Base-by-base conservation (phyloP, 2,797 vertebrate genomes). In the Mallotus villosus region DNA sequence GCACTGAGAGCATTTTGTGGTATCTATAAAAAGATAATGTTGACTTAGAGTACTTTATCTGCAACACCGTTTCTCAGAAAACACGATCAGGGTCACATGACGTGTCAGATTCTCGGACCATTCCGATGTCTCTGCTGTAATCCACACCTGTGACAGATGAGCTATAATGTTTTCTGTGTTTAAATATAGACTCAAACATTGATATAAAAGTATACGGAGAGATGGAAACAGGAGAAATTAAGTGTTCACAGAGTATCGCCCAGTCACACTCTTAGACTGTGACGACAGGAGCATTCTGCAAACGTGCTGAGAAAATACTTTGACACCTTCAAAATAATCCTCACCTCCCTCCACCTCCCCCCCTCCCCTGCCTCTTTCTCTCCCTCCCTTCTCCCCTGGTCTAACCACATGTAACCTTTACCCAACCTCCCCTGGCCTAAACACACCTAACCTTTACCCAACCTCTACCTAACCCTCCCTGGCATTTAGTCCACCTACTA, bases 101-200 rank as follows among this genome's bases (percentile, higher is more conserved):
- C 78, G 76, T 75, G 78, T 84, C 72, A 75, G 73, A 79, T 82
- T 70, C 72, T 71, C 27, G 0, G 0, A 32, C 22, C 5, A 11
- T 51, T 69, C 61, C 29, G 5, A 64, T 16, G 59, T 74, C 71
- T 70, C 70, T 53, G 21, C 19, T 81, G 88, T 80, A 86, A 90
- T 53, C 53, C 57, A 78, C 84, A 24, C 80, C 74, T 1, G 57
- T 37, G 78, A 85, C 82, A 89, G 77, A 78, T 86, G 82, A 74
- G 68, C 63, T 19, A 53, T 80, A 8, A 80, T 77, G 78, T 80
- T 79, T 86, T 87, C 84, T 70, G 49, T 49, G 79, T 78, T 85
- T 90, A 91, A 87, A 88, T 88, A 88, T 90, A 91, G 90, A 83
- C 67, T 77, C 87, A 81, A 78, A 57, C 70, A 74, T 84, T 84